These are phyloP conservation scores for Carposina sasakii DNA, from an alignment of 1,140 invertebrate genomes.

Conservation along the genomic window DNA sequence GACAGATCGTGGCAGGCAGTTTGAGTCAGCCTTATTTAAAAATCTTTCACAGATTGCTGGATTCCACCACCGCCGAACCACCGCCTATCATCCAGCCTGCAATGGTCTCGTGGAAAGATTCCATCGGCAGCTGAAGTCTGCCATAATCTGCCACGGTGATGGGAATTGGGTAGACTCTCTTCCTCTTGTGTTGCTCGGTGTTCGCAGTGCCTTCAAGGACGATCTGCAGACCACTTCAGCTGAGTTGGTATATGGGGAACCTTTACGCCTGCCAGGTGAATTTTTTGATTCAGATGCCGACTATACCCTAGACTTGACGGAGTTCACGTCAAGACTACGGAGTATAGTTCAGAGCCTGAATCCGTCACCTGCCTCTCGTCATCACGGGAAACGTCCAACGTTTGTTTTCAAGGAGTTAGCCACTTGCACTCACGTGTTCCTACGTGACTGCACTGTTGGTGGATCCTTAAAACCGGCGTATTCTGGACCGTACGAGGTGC, in stretches of 20 bases:
- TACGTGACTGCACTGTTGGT: not conserved
- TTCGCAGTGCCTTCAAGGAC: constrained; percentile 21
- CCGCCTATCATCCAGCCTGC: constrained; percentile 6
- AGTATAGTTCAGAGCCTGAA: not conserved
- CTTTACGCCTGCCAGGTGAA: constrained; percentile 44
- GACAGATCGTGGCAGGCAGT: constrained; percentile 24
- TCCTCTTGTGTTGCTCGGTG: not conserved
- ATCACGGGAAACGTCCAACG: not conserved
- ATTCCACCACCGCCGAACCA: not conserved
- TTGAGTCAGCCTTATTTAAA: constrained; percentile 3
- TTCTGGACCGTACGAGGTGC: not conserved
- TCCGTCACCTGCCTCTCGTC: not conserved
- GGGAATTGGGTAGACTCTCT: not conserved
- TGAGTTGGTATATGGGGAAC: constrained; percentile 45
- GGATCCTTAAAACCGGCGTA: not conserved
- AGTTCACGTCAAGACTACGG: not conserved
- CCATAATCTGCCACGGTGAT: constrained; percentile 4
- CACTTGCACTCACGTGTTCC: not conserved
- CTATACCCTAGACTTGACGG: not conserved
- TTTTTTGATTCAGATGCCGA: constrained; percentile 23
- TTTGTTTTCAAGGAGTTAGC: not conserved
- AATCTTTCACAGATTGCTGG: constrained; percentile 1
- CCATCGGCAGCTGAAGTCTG: constrained; percentile 9
- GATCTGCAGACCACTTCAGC: constrained; percentile 34
- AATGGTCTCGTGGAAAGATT: constrained; percentile 8